phyloP scores from a whole-genome alignment of 2,797 vertebrate genomes.

The Cephalopachus bancanus region DNA sequence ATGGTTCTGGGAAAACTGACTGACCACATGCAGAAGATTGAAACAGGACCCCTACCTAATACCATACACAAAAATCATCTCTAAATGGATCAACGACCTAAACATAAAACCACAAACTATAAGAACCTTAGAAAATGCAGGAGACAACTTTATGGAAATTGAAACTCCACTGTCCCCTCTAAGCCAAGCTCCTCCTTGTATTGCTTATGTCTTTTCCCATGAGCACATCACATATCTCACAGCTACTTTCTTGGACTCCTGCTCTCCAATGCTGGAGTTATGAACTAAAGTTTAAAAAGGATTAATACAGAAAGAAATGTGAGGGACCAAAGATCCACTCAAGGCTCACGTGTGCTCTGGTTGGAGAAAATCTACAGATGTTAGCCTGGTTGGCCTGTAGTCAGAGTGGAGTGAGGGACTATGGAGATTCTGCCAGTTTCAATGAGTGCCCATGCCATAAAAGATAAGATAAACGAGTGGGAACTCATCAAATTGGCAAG shows the following conservation, averaged over 20 bases:
- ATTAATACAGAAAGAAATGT: not conserved
- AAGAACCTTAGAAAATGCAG: no score
- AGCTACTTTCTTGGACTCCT: not conserved
- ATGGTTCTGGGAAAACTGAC: no score
- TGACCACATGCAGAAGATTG: no score
- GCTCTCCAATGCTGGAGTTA: not conserved
- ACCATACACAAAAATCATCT: no score
- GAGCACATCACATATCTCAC: not conserved
- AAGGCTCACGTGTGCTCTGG: not conserved
- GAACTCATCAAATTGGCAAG: no score
- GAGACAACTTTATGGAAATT: no score
- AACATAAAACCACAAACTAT: no score
- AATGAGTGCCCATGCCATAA: no score
- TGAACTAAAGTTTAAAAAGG: not conserved
- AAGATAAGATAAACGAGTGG: no score
- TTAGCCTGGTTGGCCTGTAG: not conserved
- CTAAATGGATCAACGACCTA: no score
- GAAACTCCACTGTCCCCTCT: not conserved
- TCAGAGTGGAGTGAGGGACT: not conserved
- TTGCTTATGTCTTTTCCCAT: accelerated
- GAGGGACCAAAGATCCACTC: not conserved
- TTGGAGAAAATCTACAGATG: not conserved
- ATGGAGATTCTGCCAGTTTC: not conserved
- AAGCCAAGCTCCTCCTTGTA: accelerated
- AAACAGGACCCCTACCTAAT: no score